Evolutionary conservation across 2,113 vertebrate species (phyloP), one percentile per base, ranked within the genome.

Genomic region (Cottus gobio): DNA sequence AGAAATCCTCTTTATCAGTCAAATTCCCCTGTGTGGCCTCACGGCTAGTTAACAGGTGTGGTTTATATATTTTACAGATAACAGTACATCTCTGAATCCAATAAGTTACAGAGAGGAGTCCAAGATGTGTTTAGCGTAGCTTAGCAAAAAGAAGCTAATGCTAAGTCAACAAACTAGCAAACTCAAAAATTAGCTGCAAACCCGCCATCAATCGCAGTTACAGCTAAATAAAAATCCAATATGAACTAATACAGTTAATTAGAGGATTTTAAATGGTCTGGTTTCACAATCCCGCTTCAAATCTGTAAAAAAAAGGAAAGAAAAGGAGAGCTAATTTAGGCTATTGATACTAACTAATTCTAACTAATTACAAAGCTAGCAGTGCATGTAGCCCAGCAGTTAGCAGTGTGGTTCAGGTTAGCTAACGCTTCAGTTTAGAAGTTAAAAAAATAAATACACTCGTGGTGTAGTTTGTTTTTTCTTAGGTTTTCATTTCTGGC

Each of bases 121-220:
- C 37, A 31, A 20, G 18, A 34, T n/a, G 18, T 31, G 5, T 37
- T 68, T 63, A 71, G 67, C 34, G 7, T 62, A 67, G 75, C 64
- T 77, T 28, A 50, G 75, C 54, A 77, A 16, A 44, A 16, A 44
- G 11, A 28, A 57, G 34, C 61, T 39, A 63, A 63, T 24, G 60
- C 60, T 12, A 37, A 37, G 10, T 26, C 12, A 64, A 61, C 22
- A 54, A 54, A 54, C 50, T 24, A 24, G 15, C 15, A 58, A 22
- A 37, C 20, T 36, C 4, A 30, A 10, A n/a, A 60, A 34, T 31
- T 37, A n/a, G 9, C 60, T 37, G 28, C 20, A n/a, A 44, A 65
- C 15, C 12, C 13, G 7, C 20, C 18, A n/a, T 44, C 62, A 42
- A 10, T 61, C 12, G 2, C 22, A 37, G 60, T 16, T 42, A 64